phyloP scores from a whole-genome alignment of 2,888 invertebrate genomes.

The Drosophila algonquin region DNA sequence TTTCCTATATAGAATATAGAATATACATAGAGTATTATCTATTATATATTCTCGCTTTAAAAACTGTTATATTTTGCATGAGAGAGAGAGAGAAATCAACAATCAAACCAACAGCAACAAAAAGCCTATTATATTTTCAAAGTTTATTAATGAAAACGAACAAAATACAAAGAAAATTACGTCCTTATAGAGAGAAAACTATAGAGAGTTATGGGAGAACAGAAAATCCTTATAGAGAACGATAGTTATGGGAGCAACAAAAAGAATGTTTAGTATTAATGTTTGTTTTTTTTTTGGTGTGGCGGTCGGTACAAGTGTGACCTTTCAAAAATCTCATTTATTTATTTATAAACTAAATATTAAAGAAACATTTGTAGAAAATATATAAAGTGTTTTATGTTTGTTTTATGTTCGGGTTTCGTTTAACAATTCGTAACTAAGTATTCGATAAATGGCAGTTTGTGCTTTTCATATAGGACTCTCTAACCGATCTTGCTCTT shows the following conservation, averaged over 20 bases:
- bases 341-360: constrained; percentile 60
- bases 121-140: constrained; percentile 53
- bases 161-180: constrained; percentile 43
- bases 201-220: constrained; percentile 9
- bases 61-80: neutral
- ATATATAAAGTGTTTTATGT: constrained; percentile 6
- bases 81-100: neutral
- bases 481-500: constrained; percentile 70
- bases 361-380: constrained; percentile 64
- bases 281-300: constrained; percentile 19
- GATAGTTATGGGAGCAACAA: neutral
- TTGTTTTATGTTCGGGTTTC: constrained; percentile 18
- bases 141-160: constrained; percentile 58
- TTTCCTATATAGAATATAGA: constrained; percentile 7
- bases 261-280: neutral
- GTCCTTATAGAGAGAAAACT: constrained; percentile 51
- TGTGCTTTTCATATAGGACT: constrained; percentile 7
- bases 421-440: constrained; percentile 25
- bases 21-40: neutral
- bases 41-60: constrained; percentile 13
- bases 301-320: constrained; percentile 33
- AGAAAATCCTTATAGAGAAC: neutral
- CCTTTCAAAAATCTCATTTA: constrained; percentile 16
- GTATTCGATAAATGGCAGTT: constrained; percentile 55
- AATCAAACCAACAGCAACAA: neutral